Conservation (phyloP, 2,888 invertebrate species). For the Pyrrhosoma nymphula region DNA sequence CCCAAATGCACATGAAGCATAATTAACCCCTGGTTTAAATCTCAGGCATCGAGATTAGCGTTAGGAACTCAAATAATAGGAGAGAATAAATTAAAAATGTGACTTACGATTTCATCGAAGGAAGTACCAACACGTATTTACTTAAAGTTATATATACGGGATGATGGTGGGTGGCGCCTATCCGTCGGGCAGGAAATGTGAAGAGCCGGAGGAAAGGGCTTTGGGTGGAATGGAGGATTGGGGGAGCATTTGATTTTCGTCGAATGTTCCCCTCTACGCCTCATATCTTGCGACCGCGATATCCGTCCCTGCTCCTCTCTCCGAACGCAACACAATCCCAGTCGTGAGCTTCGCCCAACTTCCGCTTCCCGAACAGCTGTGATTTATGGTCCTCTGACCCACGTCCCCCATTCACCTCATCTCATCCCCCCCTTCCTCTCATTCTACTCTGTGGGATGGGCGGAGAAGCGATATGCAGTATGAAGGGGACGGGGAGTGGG, state of each 20-base stretch:
- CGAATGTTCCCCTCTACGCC: neutral
- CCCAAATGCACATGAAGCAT: no score
- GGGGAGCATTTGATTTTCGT: neutral
- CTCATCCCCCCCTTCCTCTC: neutral
- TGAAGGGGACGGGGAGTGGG: neutral
- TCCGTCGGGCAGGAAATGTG: neutral
- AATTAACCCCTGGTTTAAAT: no score
- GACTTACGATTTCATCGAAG: neutral
- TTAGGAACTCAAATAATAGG: no score
- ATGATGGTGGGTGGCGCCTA: neutral
- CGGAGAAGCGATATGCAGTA: neutral
- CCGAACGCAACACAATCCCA: neutral
- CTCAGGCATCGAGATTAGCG: no score
- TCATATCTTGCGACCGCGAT: neutral
- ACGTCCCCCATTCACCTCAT: neutral
- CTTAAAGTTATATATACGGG: neutral
- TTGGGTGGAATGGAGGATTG: neutral
- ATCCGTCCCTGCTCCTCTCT: neutral
- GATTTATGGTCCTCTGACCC: slow-evolving; percentile 35
- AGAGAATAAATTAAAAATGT: no score
- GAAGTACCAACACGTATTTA: neutral
- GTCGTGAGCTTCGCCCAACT: neutral
- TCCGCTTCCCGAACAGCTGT: slow-evolving; percentile 33
- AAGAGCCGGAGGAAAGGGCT: neutral
- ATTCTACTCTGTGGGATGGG: neutral